phyloP scores from a whole-genome alignment of 1,140 invertebrate genomes.

The Drosophila pseudoobscura region DNA sequence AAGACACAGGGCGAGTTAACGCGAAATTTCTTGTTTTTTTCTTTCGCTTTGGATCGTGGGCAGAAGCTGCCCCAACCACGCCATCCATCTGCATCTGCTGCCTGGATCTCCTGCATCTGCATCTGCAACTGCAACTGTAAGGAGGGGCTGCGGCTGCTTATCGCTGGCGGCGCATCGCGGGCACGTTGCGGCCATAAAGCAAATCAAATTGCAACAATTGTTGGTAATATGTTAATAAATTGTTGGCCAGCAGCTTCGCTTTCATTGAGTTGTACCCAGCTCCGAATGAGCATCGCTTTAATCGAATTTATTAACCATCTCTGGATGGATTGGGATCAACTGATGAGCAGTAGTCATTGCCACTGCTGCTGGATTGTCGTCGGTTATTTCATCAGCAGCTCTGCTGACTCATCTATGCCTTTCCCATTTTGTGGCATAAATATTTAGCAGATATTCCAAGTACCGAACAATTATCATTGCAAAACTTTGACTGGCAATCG shows the following conservation, averaged over 20 bases:
- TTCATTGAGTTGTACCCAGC: constrained; percentile 61
- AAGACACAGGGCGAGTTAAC: constrained; percentile 55
- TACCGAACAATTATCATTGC: constrained; percentile 56
- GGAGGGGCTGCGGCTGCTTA: constrained; percentile 40
- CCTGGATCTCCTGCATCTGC: too few species aligned
- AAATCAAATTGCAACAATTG: constrained; percentile 82
- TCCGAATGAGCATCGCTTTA: constrained; percentile 54
- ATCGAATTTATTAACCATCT: constrained; percentile 52
- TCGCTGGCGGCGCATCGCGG: constrained; percentile 64
- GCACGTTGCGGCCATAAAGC: constrained; percentile 74
- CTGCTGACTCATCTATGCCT: constrained; percentile 22
- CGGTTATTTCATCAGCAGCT: constrained; percentile 21
- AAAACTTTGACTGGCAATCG: constrained; percentile 29
- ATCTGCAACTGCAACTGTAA: too few species aligned
- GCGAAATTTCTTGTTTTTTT: constrained; percentile 74
- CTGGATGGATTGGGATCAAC: constrained; percentile 25
- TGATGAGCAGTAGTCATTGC: constrained; percentile 8
- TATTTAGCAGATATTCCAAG: constrained; percentile 50
- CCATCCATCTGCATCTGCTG: constrained; percentile 16
- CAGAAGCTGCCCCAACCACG: constrained; percentile 38
- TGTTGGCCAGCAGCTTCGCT: constrained; percentile 61
- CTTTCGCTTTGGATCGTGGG: constrained; percentile 50
- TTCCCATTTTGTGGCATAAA: constrained; percentile 55
- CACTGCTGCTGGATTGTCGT: constrained; percentile 17
- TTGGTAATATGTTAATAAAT: constrained; percentile 82